Evolutionary conservation across 2,113 vertebrate species (phyloP).

Genomic region (Meriones unguiculatus): DNA sequence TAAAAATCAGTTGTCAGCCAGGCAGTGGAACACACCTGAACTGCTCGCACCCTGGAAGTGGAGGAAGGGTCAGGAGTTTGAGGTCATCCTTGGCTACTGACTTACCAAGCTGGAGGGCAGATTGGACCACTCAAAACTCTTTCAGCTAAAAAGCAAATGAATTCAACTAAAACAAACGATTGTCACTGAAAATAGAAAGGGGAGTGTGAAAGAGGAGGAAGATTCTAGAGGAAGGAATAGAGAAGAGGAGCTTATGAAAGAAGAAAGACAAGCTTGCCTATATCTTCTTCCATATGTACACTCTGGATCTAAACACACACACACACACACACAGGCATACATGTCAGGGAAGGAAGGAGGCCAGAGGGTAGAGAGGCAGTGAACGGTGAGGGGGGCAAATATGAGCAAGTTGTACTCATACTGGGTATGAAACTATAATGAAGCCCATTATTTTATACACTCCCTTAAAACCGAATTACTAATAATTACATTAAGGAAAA

Average conservation of each 20-base stretch:
- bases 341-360: neutral
- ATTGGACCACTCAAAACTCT: neutral
- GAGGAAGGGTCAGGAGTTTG: neutral
- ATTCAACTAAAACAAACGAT: neutral
- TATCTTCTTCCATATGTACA: neutral
- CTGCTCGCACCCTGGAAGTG: neutral
- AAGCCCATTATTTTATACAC: neutral
- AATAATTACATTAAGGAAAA: neutral
- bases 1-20: neutral
- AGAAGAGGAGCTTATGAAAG: too few species aligned
- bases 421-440: neutral
- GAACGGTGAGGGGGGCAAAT: neutral
- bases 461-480: neutral
- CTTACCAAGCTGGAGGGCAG: neutral
- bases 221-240: too few species aligned
- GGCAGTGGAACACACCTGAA: too few species aligned
- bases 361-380: neutral
- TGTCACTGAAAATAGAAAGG: neutral
- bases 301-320: neutral
- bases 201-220: neutral
- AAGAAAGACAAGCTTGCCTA: neutral
- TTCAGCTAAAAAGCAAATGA: neutral
- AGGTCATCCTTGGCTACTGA: neutral
- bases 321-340: neutral
- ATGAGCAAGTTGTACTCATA: neutral